These are phyloP conservation scores for Salticus scenicus DNA, from an alignment of 2,888 invertebrate genomes.

Conservation along the genomic window DNA sequence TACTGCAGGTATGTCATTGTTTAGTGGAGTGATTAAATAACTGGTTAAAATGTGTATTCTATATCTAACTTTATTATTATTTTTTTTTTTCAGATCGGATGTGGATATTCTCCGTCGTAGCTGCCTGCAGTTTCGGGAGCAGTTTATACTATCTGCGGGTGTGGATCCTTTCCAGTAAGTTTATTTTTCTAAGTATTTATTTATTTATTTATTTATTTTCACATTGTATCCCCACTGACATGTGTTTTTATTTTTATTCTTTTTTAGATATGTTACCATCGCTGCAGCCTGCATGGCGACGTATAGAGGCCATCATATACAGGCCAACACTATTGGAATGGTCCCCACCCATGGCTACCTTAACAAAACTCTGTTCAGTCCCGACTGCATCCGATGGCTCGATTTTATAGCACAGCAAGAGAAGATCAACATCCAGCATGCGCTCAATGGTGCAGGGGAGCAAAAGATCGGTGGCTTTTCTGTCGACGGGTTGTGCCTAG, in stretches of 20 bases:
- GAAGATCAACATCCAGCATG: not conserved
- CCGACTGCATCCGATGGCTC: not conserved
- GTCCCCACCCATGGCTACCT: not conserved
- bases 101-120: not conserved
- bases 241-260: too few relatives aligned
- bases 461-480: not conserved
- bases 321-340: not conserved
- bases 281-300: too few relatives aligned
- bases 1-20: slow-evolving; percentile 42
- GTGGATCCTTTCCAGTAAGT: not conserved
- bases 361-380: not conserved
- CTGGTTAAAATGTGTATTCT: not conserved
- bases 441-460: not conserved
- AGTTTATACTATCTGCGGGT: not conserved
- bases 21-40: too few relatives aligned
- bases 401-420: not conserved
- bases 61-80: not conserved
- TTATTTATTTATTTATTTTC: too few relatives aligned
- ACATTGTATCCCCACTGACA: too few relatives aligned
- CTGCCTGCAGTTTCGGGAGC: not conserved
- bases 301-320: too few relatives aligned
- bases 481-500: not conserved
- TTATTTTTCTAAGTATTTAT: too few relatives aligned
- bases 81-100: not conserved
- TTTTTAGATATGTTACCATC: too few relatives aligned